A percentile compares a stretch with the other conserved stretches of the same genome.
These are phyloP conservation scores for Smutsia temminckii DNA, from an alignment of 2,797 vertebrate species.

Conservation along the genomic window DNA sequence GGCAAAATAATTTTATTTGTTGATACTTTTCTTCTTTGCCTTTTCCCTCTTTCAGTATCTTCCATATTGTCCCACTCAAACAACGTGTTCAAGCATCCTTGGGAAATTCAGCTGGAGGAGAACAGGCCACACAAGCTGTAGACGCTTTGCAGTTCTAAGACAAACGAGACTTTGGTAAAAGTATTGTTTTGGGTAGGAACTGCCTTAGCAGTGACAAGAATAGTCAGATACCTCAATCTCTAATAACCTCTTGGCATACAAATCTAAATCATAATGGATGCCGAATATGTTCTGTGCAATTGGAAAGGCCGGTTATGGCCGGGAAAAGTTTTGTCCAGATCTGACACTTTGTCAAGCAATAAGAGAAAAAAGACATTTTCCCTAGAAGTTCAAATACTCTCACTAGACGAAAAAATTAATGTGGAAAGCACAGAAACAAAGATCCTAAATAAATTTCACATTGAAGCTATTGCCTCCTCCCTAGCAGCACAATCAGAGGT, in stretches of 20 bases:
- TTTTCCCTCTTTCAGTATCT: constrained; percentile 57
- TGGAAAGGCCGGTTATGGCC: constrained; percentile 76
- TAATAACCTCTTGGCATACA: constrained; percentile 5
- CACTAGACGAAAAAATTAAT: constrained; percentile 66
- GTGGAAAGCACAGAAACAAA: constrained; percentile 67
- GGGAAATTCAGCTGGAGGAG: constrained; percentile 36
- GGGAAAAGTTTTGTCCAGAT: constrained; percentile 69
- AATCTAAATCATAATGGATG: constrained; percentile 70
- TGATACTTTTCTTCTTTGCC: constrained; percentile 48
- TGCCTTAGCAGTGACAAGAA: constrained; percentile 6
- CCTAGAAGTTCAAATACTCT: constrained; percentile 76
- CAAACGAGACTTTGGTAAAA: constrained; percentile 41
- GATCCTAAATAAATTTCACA: constrained; percentile 58
- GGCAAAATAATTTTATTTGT: constrained; percentile 43
- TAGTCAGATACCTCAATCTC: not conserved
- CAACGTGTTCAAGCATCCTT: constrained; percentile 42
- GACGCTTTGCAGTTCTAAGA: constrained; percentile 44
- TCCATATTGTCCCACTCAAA: constrained; percentile 32
- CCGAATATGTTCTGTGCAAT: constrained; percentile 70
- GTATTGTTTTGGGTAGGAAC: constrained; percentile 33
- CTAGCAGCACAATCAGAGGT: constrained; percentile 47
- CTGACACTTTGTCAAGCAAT: constrained; percentile 33
- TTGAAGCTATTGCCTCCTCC: constrained; percentile 67
- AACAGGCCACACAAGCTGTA: constrained; percentile 10
- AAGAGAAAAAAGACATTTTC: constrained; percentile 54